Evolutionary conservation across 2,797 vertebrate genomes (phyloP), one percentile per base, ranked within the genome.

Genomic region (Pantherophis vulpinus): DNA sequence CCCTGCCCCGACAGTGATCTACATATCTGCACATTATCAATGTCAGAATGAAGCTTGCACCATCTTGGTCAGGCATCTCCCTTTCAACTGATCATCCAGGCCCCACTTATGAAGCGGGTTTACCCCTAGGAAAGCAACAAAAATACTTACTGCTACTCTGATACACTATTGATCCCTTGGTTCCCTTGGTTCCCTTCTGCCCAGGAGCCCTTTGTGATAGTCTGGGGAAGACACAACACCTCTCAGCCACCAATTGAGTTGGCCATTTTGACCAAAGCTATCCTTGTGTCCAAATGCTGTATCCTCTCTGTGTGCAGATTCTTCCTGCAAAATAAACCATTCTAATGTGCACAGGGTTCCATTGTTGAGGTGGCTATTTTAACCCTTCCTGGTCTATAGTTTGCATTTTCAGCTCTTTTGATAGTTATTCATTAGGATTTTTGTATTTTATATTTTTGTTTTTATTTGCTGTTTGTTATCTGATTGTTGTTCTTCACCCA

Each of bases 1-100:
- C 96, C 93, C 96, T 95, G 93, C 95, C 96, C 96, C 93, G 94
- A 97, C 96, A 97, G 96, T 97, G 96, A 96, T 97, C 96, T 96
- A 96, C 96, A 96, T 94, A 94, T 96, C 96, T 96, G 95, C 95
- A 94, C 93, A 93, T 96, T 96, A 97, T 97, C 96, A 95, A 91
- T 96, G 95, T 96, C 95, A 96, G 94, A 86, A 96, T 94, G 95
- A 97, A 94, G 94, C 94, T 96, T 95, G 95, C 96, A 97, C 95
- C 96, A 95, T 95, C 96, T 95, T 96, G 86, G 0, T 95, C 96
- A 96, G 96, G 96, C 94, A 93, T 95, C 96, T 95, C 93, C 92
- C 93, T 95, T 94, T 95, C 94, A 94, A 94, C 95, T 91, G 94
- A 97, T 94, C 94, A 94, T 92, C 95, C 97, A 95, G 87, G 94